phyloP scores from a whole-genome alignment of 2,888 invertebrate genomes.

The Meiosimyza decipiens region DNA sequence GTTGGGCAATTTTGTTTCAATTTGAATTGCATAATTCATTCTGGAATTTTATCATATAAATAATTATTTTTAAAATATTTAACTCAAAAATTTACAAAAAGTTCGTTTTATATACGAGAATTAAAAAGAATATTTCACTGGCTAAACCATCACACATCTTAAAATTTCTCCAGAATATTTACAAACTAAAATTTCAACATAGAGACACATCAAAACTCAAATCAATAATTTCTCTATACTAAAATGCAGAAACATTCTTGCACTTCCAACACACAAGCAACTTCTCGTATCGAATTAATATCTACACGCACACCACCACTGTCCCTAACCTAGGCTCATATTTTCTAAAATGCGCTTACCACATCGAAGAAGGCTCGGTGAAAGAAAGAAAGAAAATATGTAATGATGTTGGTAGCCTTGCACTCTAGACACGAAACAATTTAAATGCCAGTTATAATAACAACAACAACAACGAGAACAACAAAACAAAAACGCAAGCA shows the following conservation, averaged over 20 bases:
- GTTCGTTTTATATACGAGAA: too few relatives aligned
- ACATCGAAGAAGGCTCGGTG: not conserved
- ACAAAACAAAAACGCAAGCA: not conserved
- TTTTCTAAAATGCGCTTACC: constrained; percentile 21
- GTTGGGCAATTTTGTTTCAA: too few relatives aligned
- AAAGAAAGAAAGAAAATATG: not conserved
- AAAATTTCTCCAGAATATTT: not conserved
- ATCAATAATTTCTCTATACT: not conserved
- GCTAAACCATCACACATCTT: not conserved
- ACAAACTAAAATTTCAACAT: too few relatives aligned
- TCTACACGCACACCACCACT: not conserved
- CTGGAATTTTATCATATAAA: too few relatives aligned
- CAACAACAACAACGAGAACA: constrained; percentile 24
- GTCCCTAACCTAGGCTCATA: constrained; percentile 41
- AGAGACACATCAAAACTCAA: not conserved
- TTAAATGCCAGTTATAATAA: constrained; percentile 5
- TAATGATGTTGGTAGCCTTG: constrained; percentile 31
- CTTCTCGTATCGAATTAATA: not conserved
- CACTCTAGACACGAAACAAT: constrained; percentile 28
- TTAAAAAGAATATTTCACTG: too few relatives aligned
- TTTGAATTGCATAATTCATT: too few relatives aligned
- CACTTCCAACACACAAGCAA: not conserved
- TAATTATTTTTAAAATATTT: too few relatives aligned
- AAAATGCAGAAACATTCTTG: not conserved
- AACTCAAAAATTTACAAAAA: too few relatives aligned